Evolutionary conservation across 2,888 invertebrate species (phyloP), one percentile per base, ranked within the genome.

Genomic region (Acrocyrtus sp.): DNA sequence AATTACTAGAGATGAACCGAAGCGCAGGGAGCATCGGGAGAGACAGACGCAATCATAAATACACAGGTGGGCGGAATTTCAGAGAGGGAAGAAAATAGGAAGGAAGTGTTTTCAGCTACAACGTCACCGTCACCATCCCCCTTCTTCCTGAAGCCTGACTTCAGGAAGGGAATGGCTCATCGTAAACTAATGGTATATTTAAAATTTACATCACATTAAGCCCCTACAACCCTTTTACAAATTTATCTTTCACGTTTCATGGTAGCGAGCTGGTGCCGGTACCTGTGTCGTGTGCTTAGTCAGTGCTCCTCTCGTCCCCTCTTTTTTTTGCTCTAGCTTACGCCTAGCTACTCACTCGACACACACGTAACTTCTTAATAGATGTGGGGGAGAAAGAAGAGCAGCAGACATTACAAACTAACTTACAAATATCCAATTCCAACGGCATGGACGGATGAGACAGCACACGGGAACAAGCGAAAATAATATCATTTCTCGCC

Each of bases 151-250:
- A n/a, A n/a, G n/a, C n/a, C n/a, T n/a, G 34, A 34, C 34, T 34
- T 34, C 34, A 51, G 48, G 51, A 51, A 51, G 24, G n/a, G 51
- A 51, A 8, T 21, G 24, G 51, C 51, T 51, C 51, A 51, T 72
- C 72, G 72, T 73, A 66, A 67, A 67, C 73, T 73, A 73, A 66
- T 73, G 73, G 67, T 62, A 73, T 67, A 73, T 73, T 73, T 73
- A 73, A 73, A 73, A 73, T 73, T 73, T 73, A 73, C 73, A 73
- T 73, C 73, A 67, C 73, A 73, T 73, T 73, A 73, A 54, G 45
- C 67, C 67, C 56, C 47, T 61, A 48, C 73, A 73, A 67, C 73
- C 73, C 67, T 73, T n/a, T 73, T 67, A 67, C 73, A 73, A 73
- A 73, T 73, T 73, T 73, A 73, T 73, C 67, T 73, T 73, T 51